phyloP scores from a whole-genome alignment of 2,113 vertebrate species.

The Triplophysa dalaica region DNA sequence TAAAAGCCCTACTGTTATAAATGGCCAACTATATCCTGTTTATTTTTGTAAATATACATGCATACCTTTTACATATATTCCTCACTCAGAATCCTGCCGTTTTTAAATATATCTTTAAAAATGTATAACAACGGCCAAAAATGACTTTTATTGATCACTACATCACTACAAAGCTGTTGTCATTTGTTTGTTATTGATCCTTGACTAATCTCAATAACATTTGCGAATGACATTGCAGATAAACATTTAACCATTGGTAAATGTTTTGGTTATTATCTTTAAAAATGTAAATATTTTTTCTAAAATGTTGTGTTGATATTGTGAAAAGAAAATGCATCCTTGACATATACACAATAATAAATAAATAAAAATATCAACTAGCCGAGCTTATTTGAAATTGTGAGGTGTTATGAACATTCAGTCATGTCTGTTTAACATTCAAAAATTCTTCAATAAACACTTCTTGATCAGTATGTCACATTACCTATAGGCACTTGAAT shows the following conservation, averaged over 20 bases:
- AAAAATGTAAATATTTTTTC: not conserved
- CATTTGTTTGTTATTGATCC: not conserved
- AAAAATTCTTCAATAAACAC: not conserved
- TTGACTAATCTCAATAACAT: not conserved
- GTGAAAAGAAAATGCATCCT: no score
- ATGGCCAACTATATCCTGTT: not conserved
- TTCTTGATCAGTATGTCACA: not conserved
- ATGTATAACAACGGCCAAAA: not conserved
- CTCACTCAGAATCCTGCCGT: not conserved
- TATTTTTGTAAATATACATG: no score
- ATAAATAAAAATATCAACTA: no score
- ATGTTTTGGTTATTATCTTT: not conserved
- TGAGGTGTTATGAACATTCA: not conserved
- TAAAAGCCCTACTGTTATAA: not conserved
- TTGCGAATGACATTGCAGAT: not conserved
- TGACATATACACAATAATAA: no score
- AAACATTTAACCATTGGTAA: not conserved
- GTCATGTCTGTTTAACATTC: not conserved
- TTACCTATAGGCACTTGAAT: conserved; percentile 23
- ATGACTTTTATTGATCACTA: not conserved
- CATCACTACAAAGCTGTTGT: not conserved
- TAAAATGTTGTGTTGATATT: not conserved
- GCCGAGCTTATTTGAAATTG: not conserved
- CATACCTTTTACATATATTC: not conserved
- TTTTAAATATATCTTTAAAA: not conserved